Conservation (phyloP, 2,888 invertebrate genomes). For the Megalurothrips usitatus region DNA sequence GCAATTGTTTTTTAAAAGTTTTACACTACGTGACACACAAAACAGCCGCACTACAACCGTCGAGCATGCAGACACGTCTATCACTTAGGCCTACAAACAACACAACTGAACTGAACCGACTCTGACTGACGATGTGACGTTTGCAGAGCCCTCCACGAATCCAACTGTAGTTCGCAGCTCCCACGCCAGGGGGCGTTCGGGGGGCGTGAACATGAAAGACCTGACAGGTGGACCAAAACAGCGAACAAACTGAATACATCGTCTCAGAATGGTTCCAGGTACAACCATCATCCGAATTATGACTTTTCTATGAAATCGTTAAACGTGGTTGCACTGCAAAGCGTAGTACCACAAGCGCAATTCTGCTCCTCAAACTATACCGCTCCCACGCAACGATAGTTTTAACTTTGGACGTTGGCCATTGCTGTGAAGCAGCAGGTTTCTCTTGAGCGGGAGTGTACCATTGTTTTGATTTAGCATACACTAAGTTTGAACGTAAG, state of each 20-base stretch:
- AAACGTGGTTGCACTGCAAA: too few relatives aligned
- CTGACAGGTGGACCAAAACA: neutral
- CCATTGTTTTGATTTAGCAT: neutral
- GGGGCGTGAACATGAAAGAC: neutral
- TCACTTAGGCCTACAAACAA: conserved; percentile 20
- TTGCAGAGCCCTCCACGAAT: conserved; percentile 12
- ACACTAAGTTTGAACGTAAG: neutral
- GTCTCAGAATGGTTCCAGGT: too few relatives aligned
- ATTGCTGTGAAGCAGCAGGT: neutral
- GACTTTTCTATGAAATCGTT: too few relatives aligned
- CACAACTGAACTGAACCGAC: neutral
- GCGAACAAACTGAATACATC: too few relatives aligned
- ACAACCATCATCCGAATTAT: too few relatives aligned
- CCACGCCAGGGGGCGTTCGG: neutral
- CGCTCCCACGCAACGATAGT: too few relatives aligned
- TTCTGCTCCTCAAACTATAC: too few relatives aligned
- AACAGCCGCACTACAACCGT: neutral
- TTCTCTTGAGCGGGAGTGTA: neutral
- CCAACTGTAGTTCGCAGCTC: neutral
- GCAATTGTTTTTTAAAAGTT: neutral
- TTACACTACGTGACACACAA: neutral
- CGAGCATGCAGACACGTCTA: neutral
- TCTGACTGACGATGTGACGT: neutral
- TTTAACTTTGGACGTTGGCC: neutral
- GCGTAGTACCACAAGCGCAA: too few relatives aligned